Evolutionary conservation across 2,888 invertebrate species (phyloP).

Genomic region (Cryptus viduatorius): DNA sequence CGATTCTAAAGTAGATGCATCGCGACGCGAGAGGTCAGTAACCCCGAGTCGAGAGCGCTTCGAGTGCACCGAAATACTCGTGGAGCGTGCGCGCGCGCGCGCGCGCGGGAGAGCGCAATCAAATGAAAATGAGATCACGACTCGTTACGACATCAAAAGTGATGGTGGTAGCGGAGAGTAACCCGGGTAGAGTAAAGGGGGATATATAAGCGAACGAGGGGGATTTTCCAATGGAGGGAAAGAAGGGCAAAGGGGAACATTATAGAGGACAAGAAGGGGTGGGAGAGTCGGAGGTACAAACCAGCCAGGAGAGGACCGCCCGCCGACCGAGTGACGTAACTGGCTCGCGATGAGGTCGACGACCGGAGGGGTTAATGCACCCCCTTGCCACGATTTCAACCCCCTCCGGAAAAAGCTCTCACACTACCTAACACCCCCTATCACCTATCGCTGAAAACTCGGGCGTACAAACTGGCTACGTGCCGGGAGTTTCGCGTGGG

Average conservation of each 20-base stretch:
- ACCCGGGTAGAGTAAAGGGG: constrained; percentile 32
- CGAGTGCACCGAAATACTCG: constrained; percentile 69
- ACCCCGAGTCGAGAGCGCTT: constrained; percentile 75
- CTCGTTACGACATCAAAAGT: constrained; percentile 85
- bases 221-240: constrained; percentile 50
- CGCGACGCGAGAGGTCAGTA: constrained; percentile 80
- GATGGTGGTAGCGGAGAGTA: constrained; percentile 70
- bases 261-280: constrained; percentile 59
- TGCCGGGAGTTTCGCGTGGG: constrained; percentile 46
- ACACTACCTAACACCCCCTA: constrained; percentile 63
- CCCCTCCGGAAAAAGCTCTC: constrained; percentile 74
- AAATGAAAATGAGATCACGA: constrained; percentile 85
- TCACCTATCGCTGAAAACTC: constrained; percentile 23
- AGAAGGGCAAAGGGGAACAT: constrained; percentile 56
- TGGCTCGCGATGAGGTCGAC: constrained; percentile 80
- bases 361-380: constrained; percentile 83
- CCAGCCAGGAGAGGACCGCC: constrained; percentile 39
- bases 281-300: constrained; percentile 33
- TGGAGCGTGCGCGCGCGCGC: constrained; percentile 56
- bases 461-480: constrained; percentile 29
- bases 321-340: constrained; percentile 80
- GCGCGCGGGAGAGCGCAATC: constrained; percentile 79
- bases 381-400: constrained; percentile 78
- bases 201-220: background rate
- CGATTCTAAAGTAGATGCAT: constrained; percentile 84